Evolutionary conservation across 1,140 invertebrate species (phyloP).

Genomic region (Aphelenchoides fujianensis): DNA sequence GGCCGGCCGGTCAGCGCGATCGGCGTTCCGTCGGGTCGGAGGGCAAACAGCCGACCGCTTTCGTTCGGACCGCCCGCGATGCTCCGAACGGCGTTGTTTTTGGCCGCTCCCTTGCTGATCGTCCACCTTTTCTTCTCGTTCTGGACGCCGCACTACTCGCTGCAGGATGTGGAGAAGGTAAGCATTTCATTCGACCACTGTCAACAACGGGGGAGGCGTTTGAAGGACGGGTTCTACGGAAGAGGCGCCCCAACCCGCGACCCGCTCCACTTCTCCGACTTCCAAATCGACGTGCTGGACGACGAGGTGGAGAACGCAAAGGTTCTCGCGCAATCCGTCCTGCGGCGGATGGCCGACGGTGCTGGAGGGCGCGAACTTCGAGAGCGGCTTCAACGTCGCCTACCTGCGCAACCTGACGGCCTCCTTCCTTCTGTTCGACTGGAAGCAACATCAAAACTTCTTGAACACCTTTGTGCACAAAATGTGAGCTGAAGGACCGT

Average conservation of each 20-base stretch:
- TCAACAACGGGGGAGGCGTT: neutral
- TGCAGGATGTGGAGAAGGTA: neutral
- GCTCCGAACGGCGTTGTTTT: neutral
- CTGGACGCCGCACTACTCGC: neutral
- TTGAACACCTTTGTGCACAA: conserved; percentile 47
- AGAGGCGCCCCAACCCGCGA: conserved; percentile 1
- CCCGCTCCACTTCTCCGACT: neutral
- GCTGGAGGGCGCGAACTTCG: conserved; percentile 13
- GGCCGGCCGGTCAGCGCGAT: neutral
- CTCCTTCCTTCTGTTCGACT: conserved; percentile 36
- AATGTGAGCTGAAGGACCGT: conserved; percentile 25
- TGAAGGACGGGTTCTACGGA: conserved; percentile 22
- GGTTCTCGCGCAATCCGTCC: neutral
- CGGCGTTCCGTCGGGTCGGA: neutral
- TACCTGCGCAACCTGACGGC: conserved; percentile 37
- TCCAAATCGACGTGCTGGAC: conserved; percentile 3
- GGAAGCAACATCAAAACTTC: conserved; percentile 47
- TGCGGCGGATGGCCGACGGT: conserved; percentile 1
- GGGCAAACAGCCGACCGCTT: neutral
- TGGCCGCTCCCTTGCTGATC: neutral
- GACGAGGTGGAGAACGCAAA: neutral
- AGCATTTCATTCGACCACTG: neutral
- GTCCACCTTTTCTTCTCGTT: neutral
- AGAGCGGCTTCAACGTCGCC: conserved; percentile 10
- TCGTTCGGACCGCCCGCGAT: too few relatives aligned